Evolutionary conservation across 1,140 invertebrate species (phyloP).

Genomic region (Phortica variegata): DNA sequence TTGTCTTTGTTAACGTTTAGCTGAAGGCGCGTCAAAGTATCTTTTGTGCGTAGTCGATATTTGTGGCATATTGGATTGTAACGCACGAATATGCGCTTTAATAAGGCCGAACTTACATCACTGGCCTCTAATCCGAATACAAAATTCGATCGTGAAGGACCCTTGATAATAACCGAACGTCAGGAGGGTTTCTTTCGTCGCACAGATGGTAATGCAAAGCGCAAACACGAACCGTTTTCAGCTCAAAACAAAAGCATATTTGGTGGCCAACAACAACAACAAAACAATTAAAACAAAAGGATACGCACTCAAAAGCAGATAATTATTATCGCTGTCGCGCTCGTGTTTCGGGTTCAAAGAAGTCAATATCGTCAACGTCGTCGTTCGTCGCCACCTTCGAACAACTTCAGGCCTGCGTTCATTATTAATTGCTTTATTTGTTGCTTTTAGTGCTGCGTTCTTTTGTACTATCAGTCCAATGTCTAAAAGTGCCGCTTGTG

Average conservation of each 20-base stretch:
- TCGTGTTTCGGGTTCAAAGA: no score
- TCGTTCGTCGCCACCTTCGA: no score
- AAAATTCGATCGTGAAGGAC: slow-evolving; percentile 90
- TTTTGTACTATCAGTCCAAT: no score
- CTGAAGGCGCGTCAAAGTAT: no score
- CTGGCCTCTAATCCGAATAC: slow-evolving; percentile 82
- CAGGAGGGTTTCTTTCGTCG: slow-evolving; percentile 90
- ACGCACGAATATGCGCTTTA: slow-evolving; percentile 77
- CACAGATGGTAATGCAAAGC: slow-evolving; percentile 75
- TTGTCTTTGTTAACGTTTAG: no score
- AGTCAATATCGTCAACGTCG: no score
- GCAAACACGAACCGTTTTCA: slow-evolving; percentile 1
- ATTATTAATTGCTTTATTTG: no score
- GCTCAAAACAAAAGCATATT: background rate
- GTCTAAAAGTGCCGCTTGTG: no score
- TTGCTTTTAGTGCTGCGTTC: no score
- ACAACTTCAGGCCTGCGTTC: no score
- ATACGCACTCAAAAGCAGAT: background rate
- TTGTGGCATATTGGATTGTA: no score
- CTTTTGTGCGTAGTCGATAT: no score
- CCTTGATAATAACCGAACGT: slow-evolving; percentile 80
- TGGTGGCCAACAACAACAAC: slow-evolving; percentile 6
- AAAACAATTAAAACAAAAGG: background rate
- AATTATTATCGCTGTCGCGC: slow-evolving; percentile 3
- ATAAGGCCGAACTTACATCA: slow-evolving; percentile 82